Base-by-base conservation (phyloP, 2,888 invertebrate species). In the Muschampia plurimacula region DNA sequence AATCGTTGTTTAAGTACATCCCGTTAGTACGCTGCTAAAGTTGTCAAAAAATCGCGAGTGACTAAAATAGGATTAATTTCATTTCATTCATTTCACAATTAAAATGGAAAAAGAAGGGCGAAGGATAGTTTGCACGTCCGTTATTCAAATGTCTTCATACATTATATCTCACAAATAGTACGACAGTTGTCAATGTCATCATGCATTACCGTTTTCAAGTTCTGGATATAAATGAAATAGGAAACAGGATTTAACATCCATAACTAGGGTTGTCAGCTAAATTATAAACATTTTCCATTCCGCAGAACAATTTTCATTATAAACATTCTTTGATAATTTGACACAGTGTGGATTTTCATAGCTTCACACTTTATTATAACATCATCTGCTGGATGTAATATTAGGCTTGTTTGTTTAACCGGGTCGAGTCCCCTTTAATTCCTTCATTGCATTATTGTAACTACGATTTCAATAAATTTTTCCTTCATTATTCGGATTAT, bases 251-350 rank as follows among this genome's bases (percentile, higher is more conserved):
- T 13, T 22, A 52, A 55, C 52, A 22, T 12, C 55, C 49, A 69
- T 39, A 41, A 15, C 62, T 5, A 36, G 49, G 28, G 57, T 64
- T 70, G 55, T 70, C 57, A 70, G 65, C 65, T 70, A 65, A 70
- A 70, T 64, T 63, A 70, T 70, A 70, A 46, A 70, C 44, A 65
- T 57, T 59, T 15, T 32, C 64, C 59, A 65, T 70, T 65, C 36
- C 69, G 57, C 57, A 52, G 70, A 70, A 70, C 70, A 70, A 88
- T 88, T 89, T 88, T 86, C 85, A 88, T 87, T 84, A 82, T 83
- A 86, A 88, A 82, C 79, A 79, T 81, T 81, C 82, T 82, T 75
- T 83, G 81, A 78, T 83, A 86, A 87, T 83, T 81, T 74, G 69
- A 76, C 69, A 69, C 68, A 71, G 74, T 71, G 73, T 76, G 69